A percentile compares a stretch with the other conserved stretches of the same genome.
phyloP scores from a whole-genome alignment of 2,113 vertebrate genomes.

The Pseudonaja textilis region DNA sequence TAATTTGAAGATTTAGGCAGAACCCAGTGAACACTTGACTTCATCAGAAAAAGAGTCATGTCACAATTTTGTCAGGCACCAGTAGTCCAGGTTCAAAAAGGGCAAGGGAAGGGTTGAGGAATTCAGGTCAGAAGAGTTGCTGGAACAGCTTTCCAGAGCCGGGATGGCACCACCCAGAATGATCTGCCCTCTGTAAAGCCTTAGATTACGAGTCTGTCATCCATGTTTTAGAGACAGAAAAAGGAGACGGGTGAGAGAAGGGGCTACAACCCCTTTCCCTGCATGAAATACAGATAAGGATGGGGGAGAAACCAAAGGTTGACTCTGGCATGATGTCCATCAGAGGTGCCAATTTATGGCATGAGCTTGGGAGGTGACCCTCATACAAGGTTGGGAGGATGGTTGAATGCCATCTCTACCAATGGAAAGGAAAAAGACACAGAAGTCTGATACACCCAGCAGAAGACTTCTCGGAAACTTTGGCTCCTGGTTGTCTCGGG shows the following conservation, averaged over 20 bases:
- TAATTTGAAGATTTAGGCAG: slow-evolving; percentile 60
- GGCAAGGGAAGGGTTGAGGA: background rate
- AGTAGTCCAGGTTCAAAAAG: background rate
- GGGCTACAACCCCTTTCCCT: background rate
- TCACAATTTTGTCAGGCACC: slow-evolving; percentile 44
- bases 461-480: background rate
- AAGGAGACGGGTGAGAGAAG: background rate
- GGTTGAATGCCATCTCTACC: background rate
- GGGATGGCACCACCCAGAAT: background rate
- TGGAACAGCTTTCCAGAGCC: background rate
- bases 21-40: slow-evolving; percentile 51
- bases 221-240: background rate
- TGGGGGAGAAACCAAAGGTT: background rate
- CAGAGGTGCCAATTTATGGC: background rate
- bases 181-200: background rate
- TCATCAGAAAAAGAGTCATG: slow-evolving; percentile 46
- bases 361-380: background rate
- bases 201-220: background rate
- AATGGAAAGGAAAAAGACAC: background rate
- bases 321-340: background rate
- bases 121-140: background rate
- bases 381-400: background rate
- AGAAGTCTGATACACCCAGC: background rate
- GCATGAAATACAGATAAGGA: background rate
- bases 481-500: background rate